A percentile compares a stretch with the other conserved stretches of the same genome.
These are phyloP conservation scores for Molossus alvarezi DNA, from an alignment of 2,797 vertebrate genomes.

Conservation along the genomic window DNA sequence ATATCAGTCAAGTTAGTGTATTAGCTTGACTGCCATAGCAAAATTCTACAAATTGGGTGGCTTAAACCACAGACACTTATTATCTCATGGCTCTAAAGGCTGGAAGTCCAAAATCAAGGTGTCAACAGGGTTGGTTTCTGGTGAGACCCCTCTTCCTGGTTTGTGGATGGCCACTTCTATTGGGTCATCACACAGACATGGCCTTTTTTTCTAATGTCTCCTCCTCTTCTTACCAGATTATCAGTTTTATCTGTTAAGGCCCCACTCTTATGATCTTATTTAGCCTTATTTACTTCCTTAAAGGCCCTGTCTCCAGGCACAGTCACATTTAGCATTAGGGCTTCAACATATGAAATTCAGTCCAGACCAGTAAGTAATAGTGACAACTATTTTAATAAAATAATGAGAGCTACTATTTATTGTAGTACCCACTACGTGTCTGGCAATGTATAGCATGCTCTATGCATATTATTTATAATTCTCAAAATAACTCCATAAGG, in stretches of 20 bases:
- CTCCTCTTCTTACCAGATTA: neutral
- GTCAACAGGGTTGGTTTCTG: neutral
- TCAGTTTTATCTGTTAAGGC: neutral
- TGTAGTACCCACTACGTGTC: neutral
- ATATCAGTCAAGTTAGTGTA: neutral
- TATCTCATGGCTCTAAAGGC: neutral
- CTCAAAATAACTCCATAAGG: neutral
- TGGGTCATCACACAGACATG: accelerated
- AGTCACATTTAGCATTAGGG: neutral
- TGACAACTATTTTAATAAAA: slow-evolving; percentile 49
- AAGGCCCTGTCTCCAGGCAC: neutral
- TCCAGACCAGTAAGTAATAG: neutral
- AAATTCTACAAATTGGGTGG: neutral
- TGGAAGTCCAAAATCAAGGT: neutral
- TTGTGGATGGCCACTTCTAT: neutral
- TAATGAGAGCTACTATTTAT: neutral
- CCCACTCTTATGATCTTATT: neutral
- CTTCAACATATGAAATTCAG: neutral
- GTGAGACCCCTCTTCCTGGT: neutral
- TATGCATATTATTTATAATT: neutral
- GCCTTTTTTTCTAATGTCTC: neutral
- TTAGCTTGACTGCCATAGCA: neutral
- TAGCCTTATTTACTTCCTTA: neutral
- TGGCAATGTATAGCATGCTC: neutral
- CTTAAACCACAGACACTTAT: neutral